Conservation (phyloP, 2,888 invertebrate species). For the Chrysotoxum bicinctum region DNA sequence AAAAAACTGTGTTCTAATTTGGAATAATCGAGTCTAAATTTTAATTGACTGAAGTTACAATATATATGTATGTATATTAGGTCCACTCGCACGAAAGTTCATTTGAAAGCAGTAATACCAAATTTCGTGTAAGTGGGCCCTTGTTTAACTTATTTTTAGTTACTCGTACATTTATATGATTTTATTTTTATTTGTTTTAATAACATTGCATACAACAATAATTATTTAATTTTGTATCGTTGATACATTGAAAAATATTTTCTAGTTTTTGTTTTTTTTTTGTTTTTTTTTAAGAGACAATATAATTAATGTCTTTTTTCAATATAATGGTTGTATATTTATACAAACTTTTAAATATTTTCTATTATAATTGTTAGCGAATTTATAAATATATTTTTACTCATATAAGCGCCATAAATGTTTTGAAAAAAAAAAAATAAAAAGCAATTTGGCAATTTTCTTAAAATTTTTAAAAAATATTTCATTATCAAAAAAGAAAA, state of each 20-base stretch:
- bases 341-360: slow-evolving; percentile 34
- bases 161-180: slow-evolving; percentile 26
- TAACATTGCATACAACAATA: slow-evolving; percentile 63
- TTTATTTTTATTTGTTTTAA: slow-evolving; percentile 22
- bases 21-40: slow-evolving; percentile 81
- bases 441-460: slow-evolving; percentile 26
- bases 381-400: neutral
- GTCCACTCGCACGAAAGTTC: neutral
- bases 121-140: neutral
- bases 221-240: slow-evolving; percentile 36
- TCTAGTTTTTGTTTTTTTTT: neutral
- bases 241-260: slow-evolving; percentile 49
- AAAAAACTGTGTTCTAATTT: slow-evolving; percentile 65
- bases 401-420: slow-evolving; percentile 2
- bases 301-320: slow-evolving; percentile 28
- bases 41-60: slow-evolving; percentile 82
- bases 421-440: slow-evolving; percentile 6
- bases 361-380: neutral
- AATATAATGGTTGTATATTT: slow-evolving; percentile 32
- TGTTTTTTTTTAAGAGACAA: slow-evolving; percentile 25
- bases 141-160: slow-evolving; percentile 52
- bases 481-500: slow-evolving; percentile 1
- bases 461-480: neutral
- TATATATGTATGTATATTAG: slow-evolving; percentile 55
- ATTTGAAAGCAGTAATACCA: neutral